phyloP scores from a whole-genome alignment of 2,113 vertebrate species.

The Prolemur simus region DNA sequence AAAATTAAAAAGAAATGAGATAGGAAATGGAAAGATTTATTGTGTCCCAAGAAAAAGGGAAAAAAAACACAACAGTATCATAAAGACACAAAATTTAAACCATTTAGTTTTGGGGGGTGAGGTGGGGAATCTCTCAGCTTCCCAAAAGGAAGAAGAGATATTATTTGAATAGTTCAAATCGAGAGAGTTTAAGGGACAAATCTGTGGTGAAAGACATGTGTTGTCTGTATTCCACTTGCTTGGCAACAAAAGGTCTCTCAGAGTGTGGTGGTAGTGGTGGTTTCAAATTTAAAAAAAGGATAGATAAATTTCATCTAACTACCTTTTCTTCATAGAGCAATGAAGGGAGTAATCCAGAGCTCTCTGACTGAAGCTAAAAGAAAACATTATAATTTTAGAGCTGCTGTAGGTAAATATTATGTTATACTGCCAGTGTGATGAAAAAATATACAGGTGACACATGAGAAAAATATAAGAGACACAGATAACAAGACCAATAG shows the following conservation, averaged over 20 bases:
- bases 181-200: neutral
- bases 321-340: conserved; percentile 30
- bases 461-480: neutral
- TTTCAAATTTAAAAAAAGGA: neutral
- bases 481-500: neutral
- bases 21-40: neutral
- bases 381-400: neutral
- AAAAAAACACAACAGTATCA: neutral
- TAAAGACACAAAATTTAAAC: neutral
- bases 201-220: neutral
- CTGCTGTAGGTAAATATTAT: neutral
- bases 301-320: neutral
- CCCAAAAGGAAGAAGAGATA: neutral
- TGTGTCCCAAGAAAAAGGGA: neutral
- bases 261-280: neutral
- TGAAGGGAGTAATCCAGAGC: neutral
- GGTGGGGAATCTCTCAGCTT: neutral
- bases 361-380: neutral
- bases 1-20: neutral
- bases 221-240: neutral
- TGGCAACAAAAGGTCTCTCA: neutral
- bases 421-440: neutral
- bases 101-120: neutral
- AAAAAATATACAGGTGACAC: neutral
- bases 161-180: conserved; percentile 36